Conservation (phyloP, 2,797 vertebrate genomes). For the Sebastes miniatus region DNA sequence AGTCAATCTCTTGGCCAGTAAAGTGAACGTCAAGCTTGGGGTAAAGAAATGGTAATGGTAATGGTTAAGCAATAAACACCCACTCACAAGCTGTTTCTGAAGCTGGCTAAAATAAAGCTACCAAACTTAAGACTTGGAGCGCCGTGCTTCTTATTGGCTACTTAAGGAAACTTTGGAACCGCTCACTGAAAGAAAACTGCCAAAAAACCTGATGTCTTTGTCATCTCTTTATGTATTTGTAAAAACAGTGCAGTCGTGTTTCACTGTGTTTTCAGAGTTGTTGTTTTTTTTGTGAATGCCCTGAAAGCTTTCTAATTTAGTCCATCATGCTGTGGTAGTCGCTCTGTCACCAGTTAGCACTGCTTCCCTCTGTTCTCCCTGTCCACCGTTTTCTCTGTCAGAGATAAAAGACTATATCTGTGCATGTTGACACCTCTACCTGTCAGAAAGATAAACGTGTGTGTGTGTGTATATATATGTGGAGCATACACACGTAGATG, state of each 20-base stretch:
- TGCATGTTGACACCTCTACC: conserved; percentile 13
- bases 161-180: background rate
- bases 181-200: background rate
- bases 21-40: background rate
- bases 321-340: background rate
- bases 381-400: background rate
- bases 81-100: no score
- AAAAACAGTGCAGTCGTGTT: background rate
- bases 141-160: background rate
- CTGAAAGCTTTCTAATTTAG: conserved; percentile 25
- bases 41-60: no score
- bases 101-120: background rate
- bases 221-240: background rate
- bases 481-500: background rate
- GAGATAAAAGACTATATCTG: conserved; percentile 19
- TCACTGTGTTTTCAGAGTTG: background rate
- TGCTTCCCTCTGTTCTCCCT: background rate
- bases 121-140: background rate
- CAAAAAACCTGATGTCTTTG: background rate
- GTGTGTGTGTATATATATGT: background rate
- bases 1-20: background rate
- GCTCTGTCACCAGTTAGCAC: conserved; percentile 26
- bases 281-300: background rate
- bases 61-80: no score
- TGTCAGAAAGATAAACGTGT: background rate